Evolutionary conservation across 1,140 invertebrate genomes (phyloP), one percentile per base, ranked within the genome.

Genomic region (Polypedilum vanderplanki): DNA sequence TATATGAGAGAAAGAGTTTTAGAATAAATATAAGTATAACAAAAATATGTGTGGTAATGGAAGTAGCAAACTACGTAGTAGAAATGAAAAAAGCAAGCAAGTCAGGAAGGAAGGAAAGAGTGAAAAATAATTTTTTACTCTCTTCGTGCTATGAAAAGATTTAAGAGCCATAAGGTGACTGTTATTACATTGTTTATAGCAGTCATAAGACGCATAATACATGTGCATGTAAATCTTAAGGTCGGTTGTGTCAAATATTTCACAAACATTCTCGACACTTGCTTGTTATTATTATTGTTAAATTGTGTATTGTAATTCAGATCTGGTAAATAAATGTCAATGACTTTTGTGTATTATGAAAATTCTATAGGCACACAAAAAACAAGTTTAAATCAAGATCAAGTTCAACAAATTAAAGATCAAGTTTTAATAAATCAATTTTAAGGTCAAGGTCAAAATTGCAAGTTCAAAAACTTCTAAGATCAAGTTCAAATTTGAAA

Each of bases 111-210:
- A 33, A 33, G 2, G 24, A 33, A 33, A 33, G 24, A 33, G 24
- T 33, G 24, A 33, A 33, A 33, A 33, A 33, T 33, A 33, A 33
- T 33, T 33, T 57, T 57, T 57, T 57, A 12, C 15, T 57, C 12
- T 57, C 15, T 15, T 57, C 3, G 12, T 57, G 12, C 12, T 9
- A 15, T 57, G n/a, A 12, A 57, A 57, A 57, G 46, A 57, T 57
- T 57, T 57, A 57, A n/a, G 46, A n/a, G 46, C 46, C 46, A 57
- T 57, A 57, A 57, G 46, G 46, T 57, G 46, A 57, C 46, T 57
- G 46, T 57, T 57, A 57, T 57, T 57, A 57, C 46, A 57, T 57
- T 57, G 46, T 57, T 57, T 57, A 57, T 57, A 57, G n/a, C 46
- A 9, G 46, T 57, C 46, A 57, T 57, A 57, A 57, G 46, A 57